Evolutionary conservation across 53 echinoderm and acorn worm species (phyloP), one percentile per base, ranked within the genome.

Genomic region (Holothuria leucospilota): DNA sequence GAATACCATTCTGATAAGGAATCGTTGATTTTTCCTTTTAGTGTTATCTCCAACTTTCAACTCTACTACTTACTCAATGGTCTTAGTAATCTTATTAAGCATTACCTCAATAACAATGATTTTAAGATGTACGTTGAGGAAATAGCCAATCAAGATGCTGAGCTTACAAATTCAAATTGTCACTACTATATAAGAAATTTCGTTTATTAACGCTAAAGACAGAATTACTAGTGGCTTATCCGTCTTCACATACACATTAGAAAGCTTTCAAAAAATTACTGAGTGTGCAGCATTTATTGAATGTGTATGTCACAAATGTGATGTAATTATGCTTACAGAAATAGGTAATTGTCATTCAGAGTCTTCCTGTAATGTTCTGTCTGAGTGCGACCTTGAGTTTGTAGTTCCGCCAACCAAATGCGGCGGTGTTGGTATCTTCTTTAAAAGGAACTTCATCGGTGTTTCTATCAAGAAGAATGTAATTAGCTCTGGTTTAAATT

Each of bases 131-230:
- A 66, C n/a, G 11, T 66, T 18, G 67, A 66, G 14, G n/a, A 29
- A 24, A 66, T 66, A 18, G 67, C 14, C n/a, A 21, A 66, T 21
- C 67, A 66, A 18, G 16, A 21, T 66, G n/a, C 67, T 2, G 16
- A 59, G 60, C 60, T 59, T 59, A 59, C n/a, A 66, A 66, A 66
- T 66, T 66, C n/a, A 66, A 66, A 66, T 66, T 66, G 67, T 66
- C 16, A 21, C n/a, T 66, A 66, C n/a, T 2, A 66, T 66, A 29
- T n/a, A 66, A 25, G 0, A 66, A 3, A 21, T 29, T 21, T 66
- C 67, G 28, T 13, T 66, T 59, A 59, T 59, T 59, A 13, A 59
- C 60, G 60, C 60, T 59, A 59, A 59, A 59, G 60, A 59, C 60
- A 59, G 67, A 21, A 18, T 66, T 18, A 66, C 14, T 18, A 24